phyloP scores from a whole-genome alignment of 2,888 invertebrate species.

The Drosophila antonietae region DNA sequence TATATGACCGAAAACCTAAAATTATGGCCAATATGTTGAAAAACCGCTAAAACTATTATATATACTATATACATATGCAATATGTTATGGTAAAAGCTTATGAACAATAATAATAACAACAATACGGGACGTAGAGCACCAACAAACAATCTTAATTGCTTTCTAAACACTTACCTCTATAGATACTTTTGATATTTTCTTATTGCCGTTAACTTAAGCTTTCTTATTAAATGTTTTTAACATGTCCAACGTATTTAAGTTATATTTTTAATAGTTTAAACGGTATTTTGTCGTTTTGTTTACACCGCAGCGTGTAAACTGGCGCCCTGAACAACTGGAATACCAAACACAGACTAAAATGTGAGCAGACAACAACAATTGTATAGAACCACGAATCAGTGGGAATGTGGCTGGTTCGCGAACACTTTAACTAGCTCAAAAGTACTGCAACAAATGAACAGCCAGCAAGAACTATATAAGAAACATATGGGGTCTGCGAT shows the following conservation, averaged over 20 bases:
- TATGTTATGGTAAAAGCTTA: background rate
- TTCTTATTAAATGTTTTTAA: background rate
- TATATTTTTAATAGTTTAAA: constrained; percentile 28
- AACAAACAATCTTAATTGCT: background rate
- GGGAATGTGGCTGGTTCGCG: constrained; percentile 15
- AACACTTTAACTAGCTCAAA: constrained; percentile 15
- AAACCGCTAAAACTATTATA: background rate
- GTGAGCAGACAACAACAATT: constrained; percentile 48
- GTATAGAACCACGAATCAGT: constrained; percentile 18
- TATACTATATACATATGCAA: background rate
- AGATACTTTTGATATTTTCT: background rate
- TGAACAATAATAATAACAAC: constrained; percentile 19
- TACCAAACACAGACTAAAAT: constrained; percentile 56
- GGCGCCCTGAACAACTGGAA: constrained; percentile 50
- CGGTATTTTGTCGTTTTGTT: constrained; percentile 56
- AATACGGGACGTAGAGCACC: background rate
- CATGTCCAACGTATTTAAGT: background rate
- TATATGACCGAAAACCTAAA: constrained; percentile 19
- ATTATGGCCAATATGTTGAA: constrained; percentile 5
- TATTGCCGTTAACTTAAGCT: background rate
- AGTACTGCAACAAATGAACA: constrained; percentile 7
- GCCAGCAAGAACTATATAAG: background rate
- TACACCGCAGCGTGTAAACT: constrained; percentile 40
- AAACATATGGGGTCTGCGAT: background rate
- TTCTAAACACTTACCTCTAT: constrained; percentile 7